Base-by-base conservation (phyloP, 2,797 vertebrate genomes). In the Hyperoplus immaculatus region DNA sequence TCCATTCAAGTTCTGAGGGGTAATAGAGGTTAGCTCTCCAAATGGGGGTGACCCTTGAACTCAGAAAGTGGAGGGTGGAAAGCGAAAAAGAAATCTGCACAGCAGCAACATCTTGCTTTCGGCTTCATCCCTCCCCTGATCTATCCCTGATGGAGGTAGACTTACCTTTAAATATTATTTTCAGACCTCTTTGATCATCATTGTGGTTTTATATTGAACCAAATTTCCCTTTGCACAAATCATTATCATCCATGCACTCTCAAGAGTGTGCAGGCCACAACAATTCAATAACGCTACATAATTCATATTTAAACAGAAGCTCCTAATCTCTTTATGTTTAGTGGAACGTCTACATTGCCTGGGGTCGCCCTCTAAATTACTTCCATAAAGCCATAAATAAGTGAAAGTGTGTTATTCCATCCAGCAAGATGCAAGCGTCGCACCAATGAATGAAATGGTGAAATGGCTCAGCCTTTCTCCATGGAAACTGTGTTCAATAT, bases 401-500 rank as follows among this genome's bases (percentile, higher is more conserved):
- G 13, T 76, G 13, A 38, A 69, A 59, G 38, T 60, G 63, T 69
- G 39, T 79, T 76, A 55, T 61, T 84, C 46, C 50, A 68, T 10
- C 38, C 45, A 66, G 47, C 16, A 62, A 74, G 2, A 41, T 14
- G 7, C 13, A 39, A 10, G 67, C 29, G 38, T 74, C 49, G 43
- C 71, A 81, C 66, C 53, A 66, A 60, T 85, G 82, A 86, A 84
- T 90, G 80, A 84, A 82, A 84, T 72, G 65, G 82, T 75, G 70
- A 77, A 80, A 83, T 70, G 70, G 71, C 66, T 87, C 75, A 94
- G 91, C 83, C 78, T 83, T 88, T 95, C 94, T 92, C 95, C 94
- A 95, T 95, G 94, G 95, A 94, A 95, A 96, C 95, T 77, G 81
- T 87, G 86, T 92, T 94, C 92, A 74, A 84, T 79, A 95, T 96